phyloP scores from a whole-genome alignment of 1,140 invertebrate species.

The Camponotus vicinus region DNA sequence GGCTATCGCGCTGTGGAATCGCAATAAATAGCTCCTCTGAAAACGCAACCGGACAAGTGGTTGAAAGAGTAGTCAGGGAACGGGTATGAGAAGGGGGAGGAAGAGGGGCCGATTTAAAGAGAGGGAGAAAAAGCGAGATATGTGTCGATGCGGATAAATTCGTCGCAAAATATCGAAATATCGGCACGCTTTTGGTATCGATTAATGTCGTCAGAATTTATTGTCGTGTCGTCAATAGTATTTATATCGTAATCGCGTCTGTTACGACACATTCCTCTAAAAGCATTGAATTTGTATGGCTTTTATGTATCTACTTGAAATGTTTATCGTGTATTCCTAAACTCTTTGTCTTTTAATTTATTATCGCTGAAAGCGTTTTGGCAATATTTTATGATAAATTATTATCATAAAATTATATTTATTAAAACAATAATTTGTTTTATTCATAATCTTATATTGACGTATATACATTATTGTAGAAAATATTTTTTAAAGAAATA shows the following conservation, averaged over 20 bases:
- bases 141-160: slow-evolving; percentile 41
- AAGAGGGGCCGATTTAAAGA: slow-evolving; percentile 5
- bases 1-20: slow-evolving; percentile 65
- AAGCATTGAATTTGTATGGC: slow-evolving; percentile 22
- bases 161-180: slow-evolving; percentile 47
- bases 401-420: not conserved
- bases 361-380: not conserved
- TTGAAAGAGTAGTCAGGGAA: slow-evolving; percentile 54
- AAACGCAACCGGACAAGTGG: slow-evolving; percentile 61
- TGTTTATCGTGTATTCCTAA: not conserved
- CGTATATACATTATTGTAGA: not conserved
- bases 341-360: not conserved
- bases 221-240: slow-evolving; percentile 46
- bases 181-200: slow-evolving; percentile 31
- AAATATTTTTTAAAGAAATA: not conserved
- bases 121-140: not conserved
- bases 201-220: slow-evolving; percentile 57
- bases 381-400: slow-evolving; percentile 13
- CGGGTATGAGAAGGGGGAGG: not conserved
- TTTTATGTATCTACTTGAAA: not conserved
- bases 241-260: slow-evolving; percentile 35
- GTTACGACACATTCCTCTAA: slow-evolving; percentile 6
- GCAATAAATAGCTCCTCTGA: slow-evolving; percentile 68
- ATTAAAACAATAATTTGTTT: not conserved
- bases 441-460: not conserved